These are phyloP conservation scores for Drosophila lacicola DNA, from an alignment of 2,888 invertebrate species.

Conservation along the genomic window DNA sequence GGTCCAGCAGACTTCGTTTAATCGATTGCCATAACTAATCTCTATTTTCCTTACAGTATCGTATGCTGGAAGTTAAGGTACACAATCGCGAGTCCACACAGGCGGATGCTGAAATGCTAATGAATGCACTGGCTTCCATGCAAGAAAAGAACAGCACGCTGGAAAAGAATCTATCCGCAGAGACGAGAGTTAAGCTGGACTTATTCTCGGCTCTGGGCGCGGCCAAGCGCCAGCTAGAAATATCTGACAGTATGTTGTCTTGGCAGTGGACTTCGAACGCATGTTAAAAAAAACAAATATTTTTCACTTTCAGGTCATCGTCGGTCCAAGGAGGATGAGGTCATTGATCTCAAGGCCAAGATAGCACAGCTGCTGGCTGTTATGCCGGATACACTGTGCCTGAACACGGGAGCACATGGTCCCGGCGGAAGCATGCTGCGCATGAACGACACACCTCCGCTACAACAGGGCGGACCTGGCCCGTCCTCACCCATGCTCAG, in stretches of 20 bases:
- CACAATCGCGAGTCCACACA: slow-evolving; percentile 83
- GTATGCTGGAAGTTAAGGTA: slow-evolving; percentile 84
- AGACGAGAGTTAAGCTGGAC: slow-evolving; percentile 98
- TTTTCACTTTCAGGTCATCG: slow-evolving; percentile 88
- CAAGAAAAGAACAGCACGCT: slow-evolving; percentile 96
- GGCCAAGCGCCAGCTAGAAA: slow-evolving; percentile 95
- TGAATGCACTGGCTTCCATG: slow-evolving; percentile 92
- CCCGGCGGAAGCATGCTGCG: slow-evolving; percentile 87
- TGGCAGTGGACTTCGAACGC: background rate
- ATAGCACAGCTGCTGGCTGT: slow-evolving; percentile 97
- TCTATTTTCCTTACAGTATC: slow-evolving; percentile 68
- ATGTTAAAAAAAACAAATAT: background rate
- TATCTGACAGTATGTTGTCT: slow-evolving; percentile 90
- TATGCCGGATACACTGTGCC: slow-evolving; percentile 89
- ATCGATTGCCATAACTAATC: background rate
- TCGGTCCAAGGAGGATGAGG: slow-evolving; percentile 94
- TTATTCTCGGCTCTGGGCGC: slow-evolving; percentile 98
- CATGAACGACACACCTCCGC: slow-evolving; percentile 86
- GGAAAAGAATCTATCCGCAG: slow-evolving; percentile 97
- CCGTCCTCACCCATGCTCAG: slow-evolving; percentile 85
- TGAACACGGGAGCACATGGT: slow-evolving; percentile 86
- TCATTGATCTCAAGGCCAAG: slow-evolving; percentile 95
- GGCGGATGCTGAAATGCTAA: slow-evolving; percentile 90
- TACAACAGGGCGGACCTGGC: slow-evolving; percentile 79
- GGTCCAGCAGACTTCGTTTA: too few relatives aligned